A percentile compares a stretch with the other conserved stretches of the same genome.
Conservation (phyloP, 2,113 vertebrate species). For the Oncorhynchus mykiss region DNA sequence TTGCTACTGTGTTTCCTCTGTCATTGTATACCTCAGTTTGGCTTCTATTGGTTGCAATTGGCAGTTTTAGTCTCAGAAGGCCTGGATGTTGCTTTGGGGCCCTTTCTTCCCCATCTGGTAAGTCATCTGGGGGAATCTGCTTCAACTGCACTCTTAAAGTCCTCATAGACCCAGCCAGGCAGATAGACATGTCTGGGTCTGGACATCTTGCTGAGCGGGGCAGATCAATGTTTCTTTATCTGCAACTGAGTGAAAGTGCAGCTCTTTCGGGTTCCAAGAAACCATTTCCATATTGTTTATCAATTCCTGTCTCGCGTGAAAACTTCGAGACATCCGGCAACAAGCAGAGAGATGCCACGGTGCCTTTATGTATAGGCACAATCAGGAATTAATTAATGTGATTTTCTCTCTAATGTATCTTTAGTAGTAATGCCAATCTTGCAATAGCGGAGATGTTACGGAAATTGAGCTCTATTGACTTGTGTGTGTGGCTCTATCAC, state of each 20-base stretch:
- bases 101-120: no score
- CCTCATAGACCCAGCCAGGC: constrained; percentile 23
- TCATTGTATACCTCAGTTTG: no score
- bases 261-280: constrained; percentile 43
- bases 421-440: background rate
- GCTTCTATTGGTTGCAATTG: no score
- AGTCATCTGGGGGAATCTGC: background rate
- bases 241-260: constrained; percentile 57
- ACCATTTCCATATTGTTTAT: constrained; percentile 44
- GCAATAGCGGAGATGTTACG: background rate
- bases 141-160: constrained; percentile 33
- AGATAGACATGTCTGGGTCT: constrained; percentile 42
- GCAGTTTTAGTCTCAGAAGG: no score
- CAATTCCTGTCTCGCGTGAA: constrained; percentile 13
- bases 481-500: background rate
- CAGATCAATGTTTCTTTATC: constrained; percentile 61
- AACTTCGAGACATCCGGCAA: constrained; percentile 31
- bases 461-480: background rate
- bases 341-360: constrained; percentile 6
- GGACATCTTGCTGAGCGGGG: constrained; percentile 51
- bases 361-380: constrained; percentile 6
- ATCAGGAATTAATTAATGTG: background rate
- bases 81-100: no score
- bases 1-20: no score
- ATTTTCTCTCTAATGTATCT: background rate